Percentiles rank a stretch among this genome's conserved stretches.
These are phyloP conservation scores for Odocoileus virginianus DNA, from an alignment of 2,113 vertebrate species.

Conservation along the genomic window DNA sequence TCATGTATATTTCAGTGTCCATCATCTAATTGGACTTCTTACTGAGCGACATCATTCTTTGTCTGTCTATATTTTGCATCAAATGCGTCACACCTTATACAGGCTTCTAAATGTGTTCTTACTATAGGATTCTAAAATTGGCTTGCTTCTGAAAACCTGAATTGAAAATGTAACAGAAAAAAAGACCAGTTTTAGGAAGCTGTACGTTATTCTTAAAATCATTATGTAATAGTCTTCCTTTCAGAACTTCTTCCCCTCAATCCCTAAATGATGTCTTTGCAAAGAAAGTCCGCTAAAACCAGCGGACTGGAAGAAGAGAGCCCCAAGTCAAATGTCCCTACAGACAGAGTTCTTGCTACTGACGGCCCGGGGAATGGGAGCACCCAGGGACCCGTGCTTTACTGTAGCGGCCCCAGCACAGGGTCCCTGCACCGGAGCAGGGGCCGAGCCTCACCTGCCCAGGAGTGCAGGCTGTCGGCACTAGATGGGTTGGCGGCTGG, in stretches of 20 bases:
- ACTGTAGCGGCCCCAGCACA: not conserved
- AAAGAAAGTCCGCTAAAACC: not conserved
- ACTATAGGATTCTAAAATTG: conserved; percentile 58
- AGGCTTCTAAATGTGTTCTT: conserved; percentile 51
- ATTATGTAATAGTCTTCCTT: conserved; percentile 29
- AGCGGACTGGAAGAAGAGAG: not conserved
- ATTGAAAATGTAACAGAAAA: conserved; percentile 31
- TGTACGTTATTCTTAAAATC: conserved; percentile 19
- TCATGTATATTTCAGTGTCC: conserved; percentile 36
- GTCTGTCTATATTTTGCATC: conserved; percentile 27
- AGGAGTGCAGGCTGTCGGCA: not conserved
- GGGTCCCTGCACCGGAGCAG: not conserved
- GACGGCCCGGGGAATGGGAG: conserved; percentile 14
- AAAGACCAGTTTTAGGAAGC: conserved; percentile 21
- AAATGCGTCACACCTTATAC: conserved; percentile 43
- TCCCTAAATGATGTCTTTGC: not conserved
- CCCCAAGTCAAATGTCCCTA: not conserved
- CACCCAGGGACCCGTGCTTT: not conserved
- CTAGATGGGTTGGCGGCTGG: not conserved
- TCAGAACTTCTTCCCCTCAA: not conserved
- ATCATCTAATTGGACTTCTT: not conserved
- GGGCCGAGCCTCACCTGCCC: not conserved
- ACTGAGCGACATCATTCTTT: not conserved
- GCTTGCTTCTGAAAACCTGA: conserved; percentile 31
- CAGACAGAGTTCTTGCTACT: not conserved